Evolutionary conservation across 1,140 invertebrate genomes (phyloP).

Genomic region (Pseudachorutes palmiensis): DNA sequence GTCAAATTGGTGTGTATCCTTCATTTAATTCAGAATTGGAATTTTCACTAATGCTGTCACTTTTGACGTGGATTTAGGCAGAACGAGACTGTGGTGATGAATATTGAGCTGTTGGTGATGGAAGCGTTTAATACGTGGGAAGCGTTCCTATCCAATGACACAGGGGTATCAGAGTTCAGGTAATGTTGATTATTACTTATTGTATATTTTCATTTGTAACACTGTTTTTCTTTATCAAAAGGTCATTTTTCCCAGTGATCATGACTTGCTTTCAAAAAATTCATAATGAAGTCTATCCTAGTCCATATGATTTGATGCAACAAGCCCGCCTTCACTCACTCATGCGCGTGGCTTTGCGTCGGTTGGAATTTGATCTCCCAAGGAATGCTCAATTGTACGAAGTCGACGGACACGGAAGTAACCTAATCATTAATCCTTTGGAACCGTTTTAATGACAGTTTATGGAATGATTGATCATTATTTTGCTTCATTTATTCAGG

Average conservation of each 20-base stretch:
- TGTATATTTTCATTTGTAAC: not conserved
- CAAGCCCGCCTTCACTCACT: slow-evolving; percentile 18
- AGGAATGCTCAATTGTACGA: too few species aligned
- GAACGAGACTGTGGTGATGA: slow-evolving; percentile 18
- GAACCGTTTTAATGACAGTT: too few species aligned
- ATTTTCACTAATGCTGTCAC: not conserved
- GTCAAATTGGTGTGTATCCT: slow-evolving; percentile 21
- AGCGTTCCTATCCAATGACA: slow-evolving; percentile 18
- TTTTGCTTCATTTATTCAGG: too few species aligned
- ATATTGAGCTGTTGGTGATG: slow-evolving; percentile 16
- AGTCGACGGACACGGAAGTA: too few species aligned
- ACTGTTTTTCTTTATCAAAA: not conserved
- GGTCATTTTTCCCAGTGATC: slow-evolving; percentile 25
- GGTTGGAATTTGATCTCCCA: too few species aligned
- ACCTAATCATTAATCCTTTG: too few species aligned
- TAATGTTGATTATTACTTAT: slow-evolving; percentile 10
- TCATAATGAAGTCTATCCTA: not conserved
- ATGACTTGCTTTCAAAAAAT: slow-evolving; percentile 23
- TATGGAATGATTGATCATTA: too few species aligned
- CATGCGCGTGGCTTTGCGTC: slow-evolving; percentile 12
- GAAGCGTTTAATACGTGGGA: slow-evolving; percentile 23
- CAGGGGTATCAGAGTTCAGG: slow-evolving; percentile 23
- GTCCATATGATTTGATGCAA: slow-evolving; percentile 22
- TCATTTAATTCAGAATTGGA: not conserved
- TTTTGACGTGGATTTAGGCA: slow-evolving; percentile 14